Evolutionary conservation across 2,888 invertebrate species (phyloP), one percentile per base, ranked within the genome.

Genomic region (Chloroclysta siterata): DNA sequence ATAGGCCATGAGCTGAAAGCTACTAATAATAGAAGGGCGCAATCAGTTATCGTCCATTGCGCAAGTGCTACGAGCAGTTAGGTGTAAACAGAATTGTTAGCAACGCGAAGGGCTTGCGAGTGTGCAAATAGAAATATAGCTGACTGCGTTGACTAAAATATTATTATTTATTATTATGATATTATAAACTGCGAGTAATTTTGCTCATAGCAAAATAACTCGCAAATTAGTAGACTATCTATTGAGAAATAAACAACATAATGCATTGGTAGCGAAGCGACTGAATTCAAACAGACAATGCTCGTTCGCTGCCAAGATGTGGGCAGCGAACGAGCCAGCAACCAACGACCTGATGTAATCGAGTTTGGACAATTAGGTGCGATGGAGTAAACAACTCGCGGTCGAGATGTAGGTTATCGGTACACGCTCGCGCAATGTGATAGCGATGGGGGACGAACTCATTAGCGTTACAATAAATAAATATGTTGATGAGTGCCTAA

Each of bases 391-490:
- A 86, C 82, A 82, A 79, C 76, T 77, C 71, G 76, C 73, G 76
- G 74, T 69, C 72, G 72, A 81, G 80, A 86, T 85, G 83, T 86
- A 80, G 88, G 87, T 89, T 88, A 89, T 85, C 86, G 71, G 76
- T 66, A 77, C 77, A 74, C 69, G 72, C 72, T 70, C 72, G 74
- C 54, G 61, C 65, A 63, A 60, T 72, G 60, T 71, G 79, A 80
- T 77, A 76, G 72, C 62, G 72, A 75, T 74, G 74, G 72, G 73
- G 74, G 74, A 70, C 75, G 74, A 75, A 78, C 78, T 80, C 74
- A 80, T 84, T 83, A 80, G 74, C 69, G 71, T 66, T 70, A 73
- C 46, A 70, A 60, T 54, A 67, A 65, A 73, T 77, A 81, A 81
- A 80, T 76, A 79, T 78, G 75, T 74, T 79, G 75, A 74, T 75